Evolutionary conservation across 2,113 vertebrate species (phyloP), one percentile per base, ranked within the genome.

Genomic region (Anolis carolinensis): DNA sequence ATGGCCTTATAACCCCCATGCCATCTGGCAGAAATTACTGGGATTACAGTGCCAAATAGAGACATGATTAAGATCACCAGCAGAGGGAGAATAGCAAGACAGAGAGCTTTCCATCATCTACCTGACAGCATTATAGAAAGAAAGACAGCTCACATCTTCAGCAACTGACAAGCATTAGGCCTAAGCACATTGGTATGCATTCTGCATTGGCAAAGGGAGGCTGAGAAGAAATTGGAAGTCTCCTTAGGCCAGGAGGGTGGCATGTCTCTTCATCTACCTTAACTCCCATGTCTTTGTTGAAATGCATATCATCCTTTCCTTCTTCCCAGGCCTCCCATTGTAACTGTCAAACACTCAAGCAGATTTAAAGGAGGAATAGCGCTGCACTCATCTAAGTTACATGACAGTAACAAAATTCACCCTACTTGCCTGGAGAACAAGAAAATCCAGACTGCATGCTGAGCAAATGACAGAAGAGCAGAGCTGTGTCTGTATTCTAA

Each of bases 401-500:
- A 73, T 91, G 88, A 89, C 75, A 90, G 79, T 23, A 88, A 78
- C 32, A 92, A 93, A 92, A 83, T 52, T 86, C 85, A 90, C 88
- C 44, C 86, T 65, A 80, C 79, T 89, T 72, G 81, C 91, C 79
- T 85, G 79, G 86, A 89, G 83, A 92, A 83, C 30, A 62, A 44
- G 39, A 88, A 88, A 81, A 68, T 79, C 8, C n/a, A 80, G 79
- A 62, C 86, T 65, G 84, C 79, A 87, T 75, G 75, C 59, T 2
- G 6, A 82, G 81, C 88, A 75, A 88, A 77, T 87, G 84, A 86
- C 68, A 92, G 32, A 30, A 89, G 79, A 92, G 87, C 67, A 88
- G 88, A 76, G 34, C 16, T 25, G 48, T 11, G 39, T 85, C 14
- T 72, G 74, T 82, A 91, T 79, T 82, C 39, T 25, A 86, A 68